Percentiles rank a stretch among this genome's conserved stretches.
Evolutionary conservation across 35 echinoderm and acorn worm genomes (phyloP).

Genomic region (Heliocidaris tuberculata): DNA sequence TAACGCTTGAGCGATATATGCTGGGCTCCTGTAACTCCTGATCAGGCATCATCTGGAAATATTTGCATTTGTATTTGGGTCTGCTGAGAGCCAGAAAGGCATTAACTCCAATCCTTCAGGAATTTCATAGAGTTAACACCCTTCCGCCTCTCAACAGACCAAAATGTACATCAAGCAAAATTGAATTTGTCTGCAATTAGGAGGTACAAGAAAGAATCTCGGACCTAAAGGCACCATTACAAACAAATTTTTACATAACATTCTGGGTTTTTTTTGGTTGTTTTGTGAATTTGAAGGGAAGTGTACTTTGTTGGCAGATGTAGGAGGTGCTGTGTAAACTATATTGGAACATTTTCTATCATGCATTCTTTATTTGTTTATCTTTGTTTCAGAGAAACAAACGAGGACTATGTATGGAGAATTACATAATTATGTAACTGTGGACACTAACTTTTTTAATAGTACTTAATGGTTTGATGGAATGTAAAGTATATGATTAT

Average conservation of each 20-base stretch:
- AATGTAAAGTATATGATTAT: neutral
- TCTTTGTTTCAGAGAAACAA: neutral
- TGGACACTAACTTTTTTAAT: neutral
- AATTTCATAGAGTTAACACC: too few species aligned
- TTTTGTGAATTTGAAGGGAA: too few species aligned
- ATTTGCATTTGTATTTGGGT: neutral
- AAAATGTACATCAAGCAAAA: neutral
- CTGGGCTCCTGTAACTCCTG: too few species aligned
- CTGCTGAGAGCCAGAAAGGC: neutral
- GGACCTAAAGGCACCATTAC: too few species aligned
- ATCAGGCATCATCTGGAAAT: neutral
- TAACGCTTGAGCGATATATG: neutral
- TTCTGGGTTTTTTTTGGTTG: too few species aligned
- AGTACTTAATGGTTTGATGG: neutral
- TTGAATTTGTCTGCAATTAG: too few species aligned
- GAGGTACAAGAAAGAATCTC: too few species aligned
- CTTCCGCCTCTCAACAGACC: neutral
- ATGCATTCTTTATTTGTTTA: neutral
- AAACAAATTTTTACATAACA: too few species aligned
- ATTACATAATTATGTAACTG: neutral
- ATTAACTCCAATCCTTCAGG: too few species aligned
- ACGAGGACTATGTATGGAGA: neutral
- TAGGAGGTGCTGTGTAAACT: neutral
- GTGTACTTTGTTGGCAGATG: too few species aligned
- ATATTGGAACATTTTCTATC: neutral